Evolutionary conservation across 2,797 vertebrate genomes (phyloP).

Genomic region (Platyrinchus mystaceus): DNA sequence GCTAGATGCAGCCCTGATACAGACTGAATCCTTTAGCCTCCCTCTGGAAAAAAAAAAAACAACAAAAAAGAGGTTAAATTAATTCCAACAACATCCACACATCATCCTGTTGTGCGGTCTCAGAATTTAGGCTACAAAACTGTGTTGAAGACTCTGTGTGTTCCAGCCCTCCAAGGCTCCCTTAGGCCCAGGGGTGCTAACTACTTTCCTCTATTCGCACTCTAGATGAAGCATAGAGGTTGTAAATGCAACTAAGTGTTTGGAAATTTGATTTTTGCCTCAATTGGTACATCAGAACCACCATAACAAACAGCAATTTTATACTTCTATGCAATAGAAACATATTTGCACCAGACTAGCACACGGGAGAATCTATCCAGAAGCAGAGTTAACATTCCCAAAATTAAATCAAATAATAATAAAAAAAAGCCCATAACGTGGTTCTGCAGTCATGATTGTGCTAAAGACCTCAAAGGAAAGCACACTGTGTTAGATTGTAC

Average conservation of each 20-base stretch:
- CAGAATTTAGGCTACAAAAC: background rate
- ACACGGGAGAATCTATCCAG: background rate
- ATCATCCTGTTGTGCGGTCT: background rate
- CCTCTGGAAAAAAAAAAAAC: background rate
- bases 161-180: background rate
- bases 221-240: background rate
- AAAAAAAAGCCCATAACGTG: background rate
- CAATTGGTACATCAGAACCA: background rate
- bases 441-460: background rate
- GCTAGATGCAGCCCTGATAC: background rate
- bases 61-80: background rate
- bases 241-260: background rate
- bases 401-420: background rate
- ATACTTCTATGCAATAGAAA: background rate
- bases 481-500: background rate
- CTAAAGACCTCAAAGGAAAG: background rate
- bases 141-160: background rate
- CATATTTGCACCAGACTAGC: background rate
- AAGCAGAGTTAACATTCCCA: background rate
- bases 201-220: background rate
- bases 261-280: background rate
- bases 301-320: background rate
- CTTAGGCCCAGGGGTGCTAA: background rate
- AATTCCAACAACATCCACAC: background rate
- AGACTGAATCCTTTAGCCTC: background rate